Evolutionary conservation across 1,140 invertebrate species (phyloP).

Genomic region (Heliconius nattereri): DNA sequence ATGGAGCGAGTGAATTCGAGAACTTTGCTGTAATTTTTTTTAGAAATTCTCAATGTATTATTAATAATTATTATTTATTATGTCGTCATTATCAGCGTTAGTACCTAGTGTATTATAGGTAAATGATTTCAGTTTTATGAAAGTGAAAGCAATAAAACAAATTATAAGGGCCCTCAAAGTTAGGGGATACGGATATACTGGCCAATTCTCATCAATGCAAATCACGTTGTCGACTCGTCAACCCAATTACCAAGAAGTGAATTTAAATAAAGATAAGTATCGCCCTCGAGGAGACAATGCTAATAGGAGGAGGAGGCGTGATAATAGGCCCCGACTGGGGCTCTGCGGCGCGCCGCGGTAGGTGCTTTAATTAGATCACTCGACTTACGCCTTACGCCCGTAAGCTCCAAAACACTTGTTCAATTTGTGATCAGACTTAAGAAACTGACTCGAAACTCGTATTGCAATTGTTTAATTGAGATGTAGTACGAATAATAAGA

Average conservation of each 20-base stretch:
- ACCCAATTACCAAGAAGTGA: constrained; percentile 81
- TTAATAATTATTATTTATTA: neutral
- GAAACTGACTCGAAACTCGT: constrained; percentile 55
- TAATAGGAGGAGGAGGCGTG: constrained; percentile 76
- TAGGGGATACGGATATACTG: constrained; percentile 64
- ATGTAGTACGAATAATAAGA: neutral
- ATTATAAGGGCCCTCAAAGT: constrained; percentile 67
- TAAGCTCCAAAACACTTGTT: constrained; percentile 77
- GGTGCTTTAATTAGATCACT: constrained; percentile 79
- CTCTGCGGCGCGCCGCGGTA: constrained; percentile 65
- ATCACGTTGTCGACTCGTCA: constrained; percentile 81
- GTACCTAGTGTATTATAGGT: constrained; percentile 31
- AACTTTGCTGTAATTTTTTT: constrained; percentile 27
- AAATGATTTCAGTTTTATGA: constrained; percentile 55
- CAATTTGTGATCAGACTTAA: constrained; percentile 76
- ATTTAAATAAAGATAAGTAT: constrained; percentile 82
- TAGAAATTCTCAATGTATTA: constrained; percentile 19
- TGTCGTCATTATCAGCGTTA: constrained; percentile 15
- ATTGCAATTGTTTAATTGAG: constrained; percentile 45
- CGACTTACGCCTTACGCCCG: constrained; percentile 68
- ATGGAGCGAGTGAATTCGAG: constrained; percentile 39
- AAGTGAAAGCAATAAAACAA: constrained; percentile 72
- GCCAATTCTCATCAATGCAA: constrained; percentile 80
- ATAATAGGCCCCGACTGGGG: constrained; percentile 75
- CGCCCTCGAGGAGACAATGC: constrained; percentile 80